phyloP scores from a whole-genome alignment of 2,888 invertebrate genomes.

The Seira musarum region DNA sequence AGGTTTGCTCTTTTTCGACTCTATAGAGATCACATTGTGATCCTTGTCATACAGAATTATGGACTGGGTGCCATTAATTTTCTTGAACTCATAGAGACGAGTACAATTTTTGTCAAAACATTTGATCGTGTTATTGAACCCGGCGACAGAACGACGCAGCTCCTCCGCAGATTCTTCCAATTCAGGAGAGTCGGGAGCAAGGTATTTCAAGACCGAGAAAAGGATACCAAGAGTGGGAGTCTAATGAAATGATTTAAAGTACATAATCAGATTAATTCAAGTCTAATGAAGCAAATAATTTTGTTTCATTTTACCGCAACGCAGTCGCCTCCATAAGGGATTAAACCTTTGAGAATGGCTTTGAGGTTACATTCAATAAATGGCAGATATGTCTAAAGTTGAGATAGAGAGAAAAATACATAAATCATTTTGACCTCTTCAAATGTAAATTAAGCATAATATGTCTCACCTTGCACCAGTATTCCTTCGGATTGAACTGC shows the following conservation, averaged over 20 bases:
- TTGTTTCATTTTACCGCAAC: background rate
- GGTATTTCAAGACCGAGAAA: slow-evolving; percentile 30
- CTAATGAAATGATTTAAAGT: no score
- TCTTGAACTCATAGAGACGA: slow-evolving; percentile 34
- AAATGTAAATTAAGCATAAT: no score
- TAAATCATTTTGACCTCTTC: no score
- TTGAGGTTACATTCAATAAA: slow-evolving; percentile 29
- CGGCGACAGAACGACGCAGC: slow-evolving; percentile 8
- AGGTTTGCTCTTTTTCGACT: slow-evolving; percentile 1
- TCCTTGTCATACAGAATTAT: slow-evolving; percentile 44
- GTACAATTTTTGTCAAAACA: slow-evolving; percentile 43
- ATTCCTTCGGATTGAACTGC: slow-evolving; percentile 34
- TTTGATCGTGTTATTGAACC: background rate
- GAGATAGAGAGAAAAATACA: no score
- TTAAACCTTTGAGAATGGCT: slow-evolving; percentile 34
- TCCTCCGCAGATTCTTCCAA: slow-evolving; percentile 23
- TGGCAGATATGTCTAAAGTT: slow-evolving; percentile 23
- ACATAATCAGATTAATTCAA: background rate
- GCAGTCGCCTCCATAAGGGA: slow-evolving; percentile 44
- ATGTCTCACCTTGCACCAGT: slow-evolving; percentile 39
- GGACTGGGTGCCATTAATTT: slow-evolving; percentile 35
- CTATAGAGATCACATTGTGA: slow-evolving; percentile 34
- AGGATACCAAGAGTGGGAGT: slow-evolving; percentile 35
- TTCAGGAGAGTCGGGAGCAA: slow-evolving; percentile 37
- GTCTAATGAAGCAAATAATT: background rate